These are phyloP conservation scores for Macrosiphum euphorbiae DNA, from an alignment of 2,888 invertebrate genomes.

Conservation along the genomic window DNA sequence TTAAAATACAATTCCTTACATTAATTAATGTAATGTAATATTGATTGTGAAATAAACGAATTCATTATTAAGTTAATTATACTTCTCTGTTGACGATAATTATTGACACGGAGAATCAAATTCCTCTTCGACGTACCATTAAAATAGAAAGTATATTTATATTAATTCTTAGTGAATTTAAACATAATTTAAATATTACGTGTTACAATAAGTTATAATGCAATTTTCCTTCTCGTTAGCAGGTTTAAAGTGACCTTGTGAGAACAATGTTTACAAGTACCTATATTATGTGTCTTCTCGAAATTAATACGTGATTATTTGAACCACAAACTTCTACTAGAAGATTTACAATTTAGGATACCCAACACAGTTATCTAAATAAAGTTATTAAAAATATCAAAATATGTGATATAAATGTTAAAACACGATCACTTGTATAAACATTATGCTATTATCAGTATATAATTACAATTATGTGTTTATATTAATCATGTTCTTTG, in stretches of 20 bases:
- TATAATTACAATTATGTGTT: background rate
- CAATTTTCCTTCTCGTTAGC: background rate
- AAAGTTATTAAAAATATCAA: background rate
- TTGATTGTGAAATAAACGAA: background rate
- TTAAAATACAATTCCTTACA: background rate
- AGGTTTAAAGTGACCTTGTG: constrained; percentile 21
- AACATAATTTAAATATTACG: background rate
- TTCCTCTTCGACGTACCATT: background rate
- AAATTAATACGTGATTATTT: constrained; percentile 20
- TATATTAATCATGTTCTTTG: background rate
- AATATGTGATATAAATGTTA: background rate
- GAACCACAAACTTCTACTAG: background rate
- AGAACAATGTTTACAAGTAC: background rate
- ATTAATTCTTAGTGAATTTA: background rate
- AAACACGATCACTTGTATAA: background rate
- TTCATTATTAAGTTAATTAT: background rate
- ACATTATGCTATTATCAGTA: background rate
- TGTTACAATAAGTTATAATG: background rate
- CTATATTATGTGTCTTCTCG: background rate
- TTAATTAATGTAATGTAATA: background rate
- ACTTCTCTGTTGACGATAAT: background rate
- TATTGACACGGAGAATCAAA: background rate
- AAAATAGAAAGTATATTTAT: background rate
- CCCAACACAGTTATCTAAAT: background rate
- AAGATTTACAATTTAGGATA: background rate